Base-by-base conservation (phyloP, 1,140 invertebrate species). In the Bombus haemorrhoidalis region DNA sequence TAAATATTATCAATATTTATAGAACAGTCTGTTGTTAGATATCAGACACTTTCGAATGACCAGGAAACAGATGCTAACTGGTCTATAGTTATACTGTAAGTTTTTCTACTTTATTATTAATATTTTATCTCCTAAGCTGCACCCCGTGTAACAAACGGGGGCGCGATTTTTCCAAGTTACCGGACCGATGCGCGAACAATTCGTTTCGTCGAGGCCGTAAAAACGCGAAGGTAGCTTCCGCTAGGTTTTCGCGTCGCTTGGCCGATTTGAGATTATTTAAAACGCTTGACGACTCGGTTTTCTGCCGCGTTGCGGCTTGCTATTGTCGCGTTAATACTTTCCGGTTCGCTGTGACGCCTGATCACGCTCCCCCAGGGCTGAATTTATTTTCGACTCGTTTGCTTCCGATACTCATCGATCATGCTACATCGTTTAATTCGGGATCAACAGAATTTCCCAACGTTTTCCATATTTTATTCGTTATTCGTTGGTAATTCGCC, bases 211-310 rank as follows among this genome's bases (percentile, higher is more conserved):
- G n/a, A 34, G 64, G 1, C 0, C 53, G 43, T 57, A 77, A 86
- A 87, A 87, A 82, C 13, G 69, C 75, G 47, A 22, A 53, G 47
- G 47, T 22, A 53, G 47, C 76, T 86, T 77, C 59, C 81, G 43
- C 47, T 22, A 43, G 37, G 73, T 62, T 77, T 76, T 84, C 71
- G 39, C 73, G 72, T 41, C 25, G 57, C 57, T 59, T 34, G 6
- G 74, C 66, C 78, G 77, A 87, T 87, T 81, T 72, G 72, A 86
- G 84, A 87, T 87, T 86, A 86, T 87, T 87, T 86, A 86, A 86
- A 87, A 86, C 74, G 75, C 59, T 75, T 37, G 41, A 53, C 78
- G 73, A 66, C 37, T 37, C 83, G 66, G 22, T 66, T 53, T 75
- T 76, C 62, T 66, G 43, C n/a, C 37, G 74, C 81, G 78, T 86